Percentiles rank a stretch among this genome's conserved stretches.
Conservation (phyloP, 1,140 invertebrate genomes). For the Helicoverpa armigera region DNA sequence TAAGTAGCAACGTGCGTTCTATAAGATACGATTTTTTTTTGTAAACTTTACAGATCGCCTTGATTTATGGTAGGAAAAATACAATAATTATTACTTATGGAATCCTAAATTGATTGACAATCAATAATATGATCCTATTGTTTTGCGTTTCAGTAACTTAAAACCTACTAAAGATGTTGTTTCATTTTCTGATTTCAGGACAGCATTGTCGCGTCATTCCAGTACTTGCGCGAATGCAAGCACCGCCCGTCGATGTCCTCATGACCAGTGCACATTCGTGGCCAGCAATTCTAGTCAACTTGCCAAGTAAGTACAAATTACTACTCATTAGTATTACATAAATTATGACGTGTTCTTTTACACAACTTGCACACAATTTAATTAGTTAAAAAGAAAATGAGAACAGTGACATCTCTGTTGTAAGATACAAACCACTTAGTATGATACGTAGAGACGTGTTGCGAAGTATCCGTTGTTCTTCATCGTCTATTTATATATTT, state of each 20-base stretch:
- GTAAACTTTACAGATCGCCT: no score
- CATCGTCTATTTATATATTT: not conserved
- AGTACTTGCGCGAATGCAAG: slow-evolving; percentile 70
- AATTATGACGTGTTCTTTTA: not conserved
- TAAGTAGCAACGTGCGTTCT: no score
- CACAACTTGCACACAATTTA: not conserved
- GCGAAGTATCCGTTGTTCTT: no score
- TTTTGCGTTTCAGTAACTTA: not conserved
- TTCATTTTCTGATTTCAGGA: slow-evolving; percentile 55
- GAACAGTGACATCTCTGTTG: slow-evolving; percentile 34
- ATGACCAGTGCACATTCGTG: slow-evolving; percentile 89
- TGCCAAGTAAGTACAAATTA: slow-evolving; percentile 83
- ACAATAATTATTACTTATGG: no score
- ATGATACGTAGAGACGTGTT: no score
- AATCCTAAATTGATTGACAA: no score
- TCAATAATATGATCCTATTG: not conserved
- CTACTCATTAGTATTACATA: slow-evolving; percentile 5
- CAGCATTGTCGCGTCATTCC: slow-evolving; percentile 84
- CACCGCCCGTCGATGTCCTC: slow-evolving; percentile 86
- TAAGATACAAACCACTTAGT: not conserved
- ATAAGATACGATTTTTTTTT: no score
- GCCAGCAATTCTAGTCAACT: slow-evolving; percentile 89
- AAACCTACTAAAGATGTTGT: not conserved
- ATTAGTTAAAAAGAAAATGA: not conserved
- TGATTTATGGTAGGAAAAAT: no score